phyloP scores from a whole-genome alignment of 2,113 vertebrate genomes.

The Aix galericulata region DNA sequence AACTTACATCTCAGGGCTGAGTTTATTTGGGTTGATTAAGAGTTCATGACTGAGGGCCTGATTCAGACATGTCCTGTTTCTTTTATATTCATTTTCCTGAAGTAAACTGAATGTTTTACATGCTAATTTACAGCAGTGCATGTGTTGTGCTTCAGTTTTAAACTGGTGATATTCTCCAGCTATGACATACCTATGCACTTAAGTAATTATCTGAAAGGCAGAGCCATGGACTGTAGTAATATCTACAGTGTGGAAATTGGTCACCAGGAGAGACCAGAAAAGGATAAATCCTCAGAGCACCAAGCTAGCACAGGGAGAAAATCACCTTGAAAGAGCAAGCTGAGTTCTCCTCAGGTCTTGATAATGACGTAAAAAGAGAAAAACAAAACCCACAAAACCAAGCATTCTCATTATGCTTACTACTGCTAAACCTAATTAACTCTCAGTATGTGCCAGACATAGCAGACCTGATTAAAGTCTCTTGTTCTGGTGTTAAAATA shows the following conservation, averaged over 20 bases:
- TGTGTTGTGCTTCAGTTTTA: background rate
- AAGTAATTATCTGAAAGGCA: background rate
- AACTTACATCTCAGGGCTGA: background rate
- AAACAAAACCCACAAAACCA: background rate
- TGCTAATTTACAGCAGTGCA: background rate
- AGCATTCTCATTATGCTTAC: slow-evolving; percentile 11
- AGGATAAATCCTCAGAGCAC: background rate
- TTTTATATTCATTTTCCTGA: background rate
- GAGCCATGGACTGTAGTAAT: background rate
- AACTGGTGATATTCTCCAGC: background rate
- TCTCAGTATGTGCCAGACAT: slow-evolving; percentile 17
- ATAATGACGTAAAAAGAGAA: background rate
- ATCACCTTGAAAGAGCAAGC: background rate
- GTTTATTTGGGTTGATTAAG: background rate
- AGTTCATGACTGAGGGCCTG: background rate
- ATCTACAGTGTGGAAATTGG: background rate
- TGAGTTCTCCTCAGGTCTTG: background rate
- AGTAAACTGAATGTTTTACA: background rate
- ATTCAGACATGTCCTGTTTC: background rate
- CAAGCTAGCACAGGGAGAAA: background rate
- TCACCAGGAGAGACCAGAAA: background rate
- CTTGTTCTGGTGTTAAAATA: slow-evolving; percentile 14
- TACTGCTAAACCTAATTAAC: slow-evolving; percentile 40
- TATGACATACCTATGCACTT: background rate
- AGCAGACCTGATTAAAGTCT: slow-evolving; percentile 31